Percentiles rank a stretch among this genome's conserved stretches.
These are phyloP conservation scores for Heliconius himera DNA, from an alignment of 1,140 invertebrate species.

Conservation along the genomic window DNA sequence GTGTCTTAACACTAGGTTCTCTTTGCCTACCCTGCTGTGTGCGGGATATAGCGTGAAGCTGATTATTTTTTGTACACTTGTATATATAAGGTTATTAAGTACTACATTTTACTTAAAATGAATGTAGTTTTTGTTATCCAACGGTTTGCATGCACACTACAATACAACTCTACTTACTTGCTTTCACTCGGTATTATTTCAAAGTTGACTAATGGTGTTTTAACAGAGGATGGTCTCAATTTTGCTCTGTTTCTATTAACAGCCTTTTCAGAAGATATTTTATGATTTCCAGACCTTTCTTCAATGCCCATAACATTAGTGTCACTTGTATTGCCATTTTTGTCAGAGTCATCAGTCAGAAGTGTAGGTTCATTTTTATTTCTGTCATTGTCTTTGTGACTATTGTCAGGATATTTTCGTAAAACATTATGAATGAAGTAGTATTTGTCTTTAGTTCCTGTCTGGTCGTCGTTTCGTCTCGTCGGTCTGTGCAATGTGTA, in stretches of 20 bases:
- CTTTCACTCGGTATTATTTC: slow-evolving; percentile 82
- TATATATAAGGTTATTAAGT: too few relatives aligned
- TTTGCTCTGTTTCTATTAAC: slow-evolving; percentile 33
- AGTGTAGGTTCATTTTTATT: neutral
- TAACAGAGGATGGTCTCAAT: slow-evolving; percentile 58
- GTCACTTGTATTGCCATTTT: neutral
- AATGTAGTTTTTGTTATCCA: too few relatives aligned
- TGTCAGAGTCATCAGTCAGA: neutral
- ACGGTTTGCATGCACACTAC: too few relatives aligned
- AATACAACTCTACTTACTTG: slow-evolving; percentile 57
- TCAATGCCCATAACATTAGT: slow-evolving; percentile 48
- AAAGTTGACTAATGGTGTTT: slow-evolving; percentile 76
- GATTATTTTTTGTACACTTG: too few relatives aligned
- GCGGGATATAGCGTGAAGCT: too few relatives aligned
- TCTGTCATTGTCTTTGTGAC: slow-evolving; percentile 1
- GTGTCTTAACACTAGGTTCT: too few relatives aligned
- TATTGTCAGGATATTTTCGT: slow-evolving; percentile 74
- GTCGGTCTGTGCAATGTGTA: slow-evolving; percentile 68
- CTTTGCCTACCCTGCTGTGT: too few relatives aligned
- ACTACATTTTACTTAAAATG: too few relatives aligned
- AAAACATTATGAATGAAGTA: slow-evolving; percentile 83
- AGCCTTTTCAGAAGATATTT: slow-evolving; percentile 45
- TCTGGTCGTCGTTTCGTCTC: slow-evolving; percentile 63
- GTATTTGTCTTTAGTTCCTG: slow-evolving; percentile 67
- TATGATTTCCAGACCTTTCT: slow-evolving; percentile 64